Evolutionary conservation across 2,113 vertebrate genomes (phyloP).

Genomic region (Bostrychus sinensis): DNA sequence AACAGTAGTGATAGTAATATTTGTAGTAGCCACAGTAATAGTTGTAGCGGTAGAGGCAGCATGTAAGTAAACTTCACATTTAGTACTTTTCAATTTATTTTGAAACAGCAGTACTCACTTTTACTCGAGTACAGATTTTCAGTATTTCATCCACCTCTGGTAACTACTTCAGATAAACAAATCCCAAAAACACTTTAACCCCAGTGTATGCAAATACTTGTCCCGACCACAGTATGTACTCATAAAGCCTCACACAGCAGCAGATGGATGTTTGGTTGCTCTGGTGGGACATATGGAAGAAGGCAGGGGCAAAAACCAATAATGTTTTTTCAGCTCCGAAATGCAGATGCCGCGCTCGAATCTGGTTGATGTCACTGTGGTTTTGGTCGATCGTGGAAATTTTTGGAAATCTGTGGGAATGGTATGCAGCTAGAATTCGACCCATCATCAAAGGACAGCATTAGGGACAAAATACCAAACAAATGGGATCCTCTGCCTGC

Average conservation of each 20-base stretch:
- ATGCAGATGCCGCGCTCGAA: slow-evolving; percentile 36
- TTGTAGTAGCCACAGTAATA: no score
- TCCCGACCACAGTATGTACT: slow-evolving; percentile 12
- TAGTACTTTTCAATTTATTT: no score
- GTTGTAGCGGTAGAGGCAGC: no score
- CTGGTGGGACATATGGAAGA: slow-evolving; percentile 57
- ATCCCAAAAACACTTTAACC: slow-evolving; percentile 2
- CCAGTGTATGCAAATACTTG: slow-evolving; percentile 21
- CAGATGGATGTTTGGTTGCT: slow-evolving; percentile 28
- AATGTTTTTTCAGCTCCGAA: slow-evolving; percentile 45
- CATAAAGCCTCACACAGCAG: slow-evolving; percentile 28
- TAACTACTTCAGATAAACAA: slow-evolving; percentile 19
- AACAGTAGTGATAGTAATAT: no score
- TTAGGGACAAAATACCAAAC: slow-evolving; percentile 39
- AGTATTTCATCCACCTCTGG: no score
- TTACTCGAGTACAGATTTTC: no score
- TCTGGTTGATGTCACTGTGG: slow-evolving; percentile 68
- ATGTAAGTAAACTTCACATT: no score
- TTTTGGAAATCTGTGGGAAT: slow-evolving; percentile 59
- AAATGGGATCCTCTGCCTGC: slow-evolving; percentile 14
- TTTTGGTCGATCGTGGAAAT: slow-evolving; percentile 55
- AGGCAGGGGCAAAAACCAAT: slow-evolving; percentile 54
- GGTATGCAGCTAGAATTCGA: slow-evolving; percentile 55
- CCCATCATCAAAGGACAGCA: slow-evolving; percentile 25
- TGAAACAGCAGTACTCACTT: no score